A percentile compares a stretch with the other conserved stretches of the same genome.
Evolutionary conservation across 2,888 invertebrate species (phyloP).

Genomic region (Diarsia dahlii): DNA sequence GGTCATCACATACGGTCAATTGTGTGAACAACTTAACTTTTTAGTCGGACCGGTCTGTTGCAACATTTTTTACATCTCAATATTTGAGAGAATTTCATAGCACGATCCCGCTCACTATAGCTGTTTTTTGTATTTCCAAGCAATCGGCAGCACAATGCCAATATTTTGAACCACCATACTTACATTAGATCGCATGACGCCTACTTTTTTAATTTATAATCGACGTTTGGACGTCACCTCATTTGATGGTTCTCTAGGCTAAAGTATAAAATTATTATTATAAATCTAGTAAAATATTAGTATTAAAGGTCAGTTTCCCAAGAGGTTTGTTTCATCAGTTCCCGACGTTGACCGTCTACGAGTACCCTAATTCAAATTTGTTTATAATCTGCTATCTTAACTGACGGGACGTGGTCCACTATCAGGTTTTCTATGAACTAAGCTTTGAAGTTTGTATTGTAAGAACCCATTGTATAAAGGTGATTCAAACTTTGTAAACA

Average conservation of each 20-base stretch:
- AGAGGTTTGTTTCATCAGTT: background rate
- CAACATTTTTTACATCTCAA: background rate
- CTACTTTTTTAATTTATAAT: no score
- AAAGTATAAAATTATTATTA: no score
- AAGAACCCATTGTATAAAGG: slow-evolving; percentile 5
- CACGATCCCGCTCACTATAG: background rate
- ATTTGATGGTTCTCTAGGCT: no score
- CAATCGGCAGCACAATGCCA: no score
- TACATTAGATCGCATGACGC: no score
- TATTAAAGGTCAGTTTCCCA: no score
- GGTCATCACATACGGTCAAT: slow-evolving; percentile 1
- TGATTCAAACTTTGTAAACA: slow-evolving; percentile 13
- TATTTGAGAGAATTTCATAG: background rate
- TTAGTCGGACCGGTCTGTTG: background rate
- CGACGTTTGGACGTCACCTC: no score
- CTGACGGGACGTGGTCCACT: background rate
- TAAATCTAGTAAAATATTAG: no score
- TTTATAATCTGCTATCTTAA: slow-evolving; percentile 11
- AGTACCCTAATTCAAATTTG: slow-evolving; percentile 10
- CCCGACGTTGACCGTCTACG: background rate
- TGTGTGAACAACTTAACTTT: background rate
- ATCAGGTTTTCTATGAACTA: slow-evolving; percentile 13
- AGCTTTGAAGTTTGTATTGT: background rate
- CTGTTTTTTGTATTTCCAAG: no score
- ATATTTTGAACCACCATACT: no score